These are phyloP conservation scores for Sturnira hondurensis DNA, from an alignment of 2,113 vertebrate genomes.

Conservation along the genomic window DNA sequence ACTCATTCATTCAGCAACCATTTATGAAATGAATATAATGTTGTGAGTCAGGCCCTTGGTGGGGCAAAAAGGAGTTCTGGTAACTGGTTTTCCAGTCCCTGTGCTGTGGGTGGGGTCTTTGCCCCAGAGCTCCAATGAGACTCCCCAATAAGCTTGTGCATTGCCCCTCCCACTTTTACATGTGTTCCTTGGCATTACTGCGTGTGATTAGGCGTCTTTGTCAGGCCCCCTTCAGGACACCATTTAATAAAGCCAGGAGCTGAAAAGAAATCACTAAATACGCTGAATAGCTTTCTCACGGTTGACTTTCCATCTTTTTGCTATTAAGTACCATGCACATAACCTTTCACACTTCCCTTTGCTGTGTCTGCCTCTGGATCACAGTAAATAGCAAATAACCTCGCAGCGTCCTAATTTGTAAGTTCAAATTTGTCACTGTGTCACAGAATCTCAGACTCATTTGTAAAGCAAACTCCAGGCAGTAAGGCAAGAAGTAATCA, in stretches of 20 bases:
- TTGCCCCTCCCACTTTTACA: constrained; percentile 47
- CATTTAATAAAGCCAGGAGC: constrained; percentile 78
- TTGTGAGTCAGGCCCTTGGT: constrained; percentile 41
- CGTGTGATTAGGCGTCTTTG: constrained; percentile 66
- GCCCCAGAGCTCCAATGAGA: neutral
- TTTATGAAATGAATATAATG: constrained; percentile 13
- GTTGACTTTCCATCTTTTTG: constrained; percentile 70
- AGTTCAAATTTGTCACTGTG: constrained; percentile 75
- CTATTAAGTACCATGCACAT: constrained; percentile 69
- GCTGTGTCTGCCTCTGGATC: constrained; percentile 65
- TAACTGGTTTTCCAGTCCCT: neutral
- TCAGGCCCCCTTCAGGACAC: constrained; percentile 74
- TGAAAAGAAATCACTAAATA: constrained; percentile 75
- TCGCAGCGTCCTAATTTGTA: constrained; percentile 77
- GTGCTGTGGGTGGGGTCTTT: neutral
- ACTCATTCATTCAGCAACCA: constrained; percentile 18
- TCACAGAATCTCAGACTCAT: constrained; percentile 68
- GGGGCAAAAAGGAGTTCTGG: neutral
- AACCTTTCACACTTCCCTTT: constrained; percentile 43
- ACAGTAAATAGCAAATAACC: constrained; percentile 75
- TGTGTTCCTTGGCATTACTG: constrained; percentile 38
- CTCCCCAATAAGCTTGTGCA: neutral
- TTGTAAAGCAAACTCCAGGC: constrained; percentile 72
- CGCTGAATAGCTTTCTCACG: constrained; percentile 73
- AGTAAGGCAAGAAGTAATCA: constrained; percentile 68